Evolutionary conservation across 2,797 vertebrate species (phyloP).

Genomic region (Lerista edwardsae): DNA sequence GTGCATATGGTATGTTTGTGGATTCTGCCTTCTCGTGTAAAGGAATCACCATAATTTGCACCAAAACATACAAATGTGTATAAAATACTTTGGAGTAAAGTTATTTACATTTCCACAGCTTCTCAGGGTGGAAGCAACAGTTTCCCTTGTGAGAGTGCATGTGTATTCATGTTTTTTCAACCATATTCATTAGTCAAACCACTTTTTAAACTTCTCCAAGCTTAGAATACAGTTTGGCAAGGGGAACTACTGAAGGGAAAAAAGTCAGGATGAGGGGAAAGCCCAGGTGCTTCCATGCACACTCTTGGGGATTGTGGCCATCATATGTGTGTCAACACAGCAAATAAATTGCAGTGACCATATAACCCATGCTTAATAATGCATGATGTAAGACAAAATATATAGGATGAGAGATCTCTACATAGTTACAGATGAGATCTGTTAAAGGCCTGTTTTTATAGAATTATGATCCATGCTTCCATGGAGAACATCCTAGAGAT

Average conservation of each 20-base stretch:
- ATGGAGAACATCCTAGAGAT: neutral
- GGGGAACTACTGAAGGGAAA: neutral
- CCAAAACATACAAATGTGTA: neutral
- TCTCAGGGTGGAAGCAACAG: conserved; percentile 1
- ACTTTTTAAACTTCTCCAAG: conserved; percentile 21
- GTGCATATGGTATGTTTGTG: neutral
- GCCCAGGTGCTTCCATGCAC: conserved; percentile 19
- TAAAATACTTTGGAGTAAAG: neutral
- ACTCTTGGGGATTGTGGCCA: conserved; percentile 11
- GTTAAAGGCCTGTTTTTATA: neutral
- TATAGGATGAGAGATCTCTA: conserved; percentile 4
- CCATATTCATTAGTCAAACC: conserved; percentile 15
- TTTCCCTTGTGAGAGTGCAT: neutral
- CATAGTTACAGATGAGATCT: neutral
- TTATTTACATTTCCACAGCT: conserved; percentile 9
- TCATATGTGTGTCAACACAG: conserved; percentile 23
- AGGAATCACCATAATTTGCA: neutral
- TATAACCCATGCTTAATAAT: conserved; percentile 23
- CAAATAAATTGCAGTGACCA: conserved; percentile 31
- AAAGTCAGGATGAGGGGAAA: conserved; percentile 8
- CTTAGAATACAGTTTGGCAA: conserved; percentile 15
- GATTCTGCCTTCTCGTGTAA: neutral
- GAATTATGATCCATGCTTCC: neutral
- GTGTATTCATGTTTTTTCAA: neutral
- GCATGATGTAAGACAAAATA: conserved; percentile 14